Percentiles rank a stretch among this genome's conserved stretches.
phyloP scores from a whole-genome alignment of 1,140 invertebrate genomes.

The Heliconius congener region DNA sequence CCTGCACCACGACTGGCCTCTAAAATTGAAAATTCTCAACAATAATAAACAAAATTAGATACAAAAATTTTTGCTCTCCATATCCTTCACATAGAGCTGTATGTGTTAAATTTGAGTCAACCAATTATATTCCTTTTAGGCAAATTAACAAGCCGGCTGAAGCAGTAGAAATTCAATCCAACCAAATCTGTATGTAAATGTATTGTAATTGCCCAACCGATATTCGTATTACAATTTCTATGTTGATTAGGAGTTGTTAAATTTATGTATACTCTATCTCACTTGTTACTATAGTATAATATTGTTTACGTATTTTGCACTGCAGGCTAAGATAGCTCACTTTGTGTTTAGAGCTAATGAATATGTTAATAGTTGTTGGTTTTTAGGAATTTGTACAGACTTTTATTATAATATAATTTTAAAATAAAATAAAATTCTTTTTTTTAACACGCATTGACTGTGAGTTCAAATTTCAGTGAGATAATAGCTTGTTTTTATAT shows the following conservation, averaged over 20 bases:
- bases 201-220: constrained; percentile 74
- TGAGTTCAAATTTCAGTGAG: no score
- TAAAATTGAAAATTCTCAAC: no score
- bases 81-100: not conserved
- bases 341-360: not conserved
- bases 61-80: not conserved
- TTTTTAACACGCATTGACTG: no score
- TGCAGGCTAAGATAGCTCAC: constrained; percentile 33
- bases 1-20: no score
- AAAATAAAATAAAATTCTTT: not conserved
- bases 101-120: constrained; percentile 58
- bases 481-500: no score
- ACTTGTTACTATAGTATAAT: constrained; percentile 65
- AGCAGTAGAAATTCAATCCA: constrained; percentile 72
- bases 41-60: no score
- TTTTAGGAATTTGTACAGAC: not conserved
- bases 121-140: constrained; percentile 78
- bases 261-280: constrained; percentile 59
- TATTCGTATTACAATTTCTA: constrained; percentile 77
- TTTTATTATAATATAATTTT: not conserved
- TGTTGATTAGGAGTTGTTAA: constrained; percentile 68
- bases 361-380: not conserved
- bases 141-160: constrained; percentile 75
- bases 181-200: constrained; percentile 79
- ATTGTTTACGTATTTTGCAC: constrained; percentile 49